Percentiles rank a stretch among this genome's conserved stretches.
These are phyloP conservation scores for Mus musculus DNA, from an alignment of 2,113 vertebrate genomes.

Conservation along the genomic window GRCm39 chr3:69227001-69227500, in stretches of 20 bases:
- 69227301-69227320: neutral
- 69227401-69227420: no score
- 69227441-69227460: no score
- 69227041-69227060: neutral
- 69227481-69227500: no score
- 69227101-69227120: neutral
- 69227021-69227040: slow-evolving; percentile 23
- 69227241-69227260: neutral
- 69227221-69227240: slow-evolving; percentile 48
- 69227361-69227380: no score
- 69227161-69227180: slow-evolving; percentile 10
- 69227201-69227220: neutral
- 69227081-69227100: slow-evolving; percentile 44
- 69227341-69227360: neutral
- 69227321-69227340: neutral
- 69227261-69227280: neutral
- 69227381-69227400: no score
- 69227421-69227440: no score
- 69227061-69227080: slow-evolving; percentile 31
- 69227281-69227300: neutral
- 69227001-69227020: slow-evolving; percentile 23
- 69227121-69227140: slow-evolving; percentile 35
- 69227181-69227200: neutral
- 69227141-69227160: slow-evolving; percentile 37
- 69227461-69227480: no score